These are phyloP conservation scores for Leucoraja ocellata DNA, from an alignment of 2,797 vertebrate species.

Conservation along the genomic window DNA sequence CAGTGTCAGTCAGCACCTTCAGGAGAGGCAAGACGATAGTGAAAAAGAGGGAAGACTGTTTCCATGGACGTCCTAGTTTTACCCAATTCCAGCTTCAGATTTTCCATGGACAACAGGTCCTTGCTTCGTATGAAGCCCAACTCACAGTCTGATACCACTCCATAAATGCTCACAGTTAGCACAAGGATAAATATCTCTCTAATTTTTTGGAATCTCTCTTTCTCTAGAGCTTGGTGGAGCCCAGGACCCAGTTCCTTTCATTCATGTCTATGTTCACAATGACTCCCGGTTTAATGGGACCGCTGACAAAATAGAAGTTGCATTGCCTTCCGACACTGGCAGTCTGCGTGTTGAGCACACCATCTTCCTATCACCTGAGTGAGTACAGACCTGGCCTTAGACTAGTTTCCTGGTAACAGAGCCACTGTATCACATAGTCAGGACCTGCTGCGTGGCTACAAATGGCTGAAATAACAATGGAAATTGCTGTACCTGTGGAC, in stretches of 20 bases:
- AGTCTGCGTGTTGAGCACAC: conserved; percentile 50
- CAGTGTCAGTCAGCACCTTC: not conserved
- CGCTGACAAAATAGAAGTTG: conserved; percentile 47
- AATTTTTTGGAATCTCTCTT: not conserved
- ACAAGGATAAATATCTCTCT: not conserved
- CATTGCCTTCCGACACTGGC: conserved; percentile 46
- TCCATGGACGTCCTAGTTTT: not conserved
- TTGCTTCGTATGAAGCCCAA: not conserved
- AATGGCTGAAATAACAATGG: not conserved
- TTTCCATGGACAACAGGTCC: too few relatives aligned
- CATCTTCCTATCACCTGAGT: conserved; percentile 63
- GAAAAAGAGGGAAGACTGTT: not conserved
- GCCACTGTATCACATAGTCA: not conserved
- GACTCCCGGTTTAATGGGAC: conserved; percentile 45
- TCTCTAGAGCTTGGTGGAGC: not conserved
- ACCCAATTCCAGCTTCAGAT: not conserved
- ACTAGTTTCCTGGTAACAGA: not conserved
- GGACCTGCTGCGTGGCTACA: not conserved
- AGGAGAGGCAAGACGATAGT: not conserved
- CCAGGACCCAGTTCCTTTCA: conserved; percentile 46
- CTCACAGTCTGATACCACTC: not conserved
- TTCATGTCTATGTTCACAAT: conserved; percentile 50
- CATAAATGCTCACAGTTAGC: not conserved
- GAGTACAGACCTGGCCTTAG: conserved; percentile 44
- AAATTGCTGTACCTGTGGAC: not conserved